Base-by-base conservation (phyloP, 2,113 vertebrate genomes). In the Leptobrachium ailaonicum region DNA sequence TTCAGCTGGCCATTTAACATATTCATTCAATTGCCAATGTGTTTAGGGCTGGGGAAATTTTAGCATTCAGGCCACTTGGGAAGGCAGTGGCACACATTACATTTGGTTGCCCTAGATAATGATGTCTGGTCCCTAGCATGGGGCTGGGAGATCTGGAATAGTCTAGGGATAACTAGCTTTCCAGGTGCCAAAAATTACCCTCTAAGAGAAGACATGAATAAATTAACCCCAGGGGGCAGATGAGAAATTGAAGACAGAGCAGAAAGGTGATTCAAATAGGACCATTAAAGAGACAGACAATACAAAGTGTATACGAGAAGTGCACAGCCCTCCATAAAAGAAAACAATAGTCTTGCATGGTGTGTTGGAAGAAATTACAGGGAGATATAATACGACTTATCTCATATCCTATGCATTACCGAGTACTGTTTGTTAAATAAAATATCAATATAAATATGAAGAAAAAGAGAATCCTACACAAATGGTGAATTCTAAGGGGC, bases 211-310 rank as follows among this genome's bases (percentile, higher is more conserved):
- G 58, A 60, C 40, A 69, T 45, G 66, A 53, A 70, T 77, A 77
- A 77, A 77, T 70, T 62, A 77, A 70, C 76, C 76, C 76, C 67
- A 45, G 10, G 76, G 67, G 66, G 32, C n/a, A 14, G n/a, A 41
- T 40, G 50, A 68, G 56, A 14, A 7, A 40, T n/a, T 7, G 42
- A 50, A 50, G 47, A 50, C 4, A 1, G 47, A 50, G 8, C 4
- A 5, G 47, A 50, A 50, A 50, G 8, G 8, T 50, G 8, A 50
- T 7, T 32, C 32, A 41, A 8, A 4, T 41, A 10, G 20, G 40
- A 5, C 20, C 9, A 41, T 66, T 32, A 41, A 41, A 66, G 32
- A 41, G 20, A 4, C 40, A 42, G 20, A 32, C 1, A 32, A 32
- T 32, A 32, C 20, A 32, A 32, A 32, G 20, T 32, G 20, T 32